Base-by-base conservation (phyloP, 2,797 vertebrate species). In the Euthynnus affinis region DNA sequence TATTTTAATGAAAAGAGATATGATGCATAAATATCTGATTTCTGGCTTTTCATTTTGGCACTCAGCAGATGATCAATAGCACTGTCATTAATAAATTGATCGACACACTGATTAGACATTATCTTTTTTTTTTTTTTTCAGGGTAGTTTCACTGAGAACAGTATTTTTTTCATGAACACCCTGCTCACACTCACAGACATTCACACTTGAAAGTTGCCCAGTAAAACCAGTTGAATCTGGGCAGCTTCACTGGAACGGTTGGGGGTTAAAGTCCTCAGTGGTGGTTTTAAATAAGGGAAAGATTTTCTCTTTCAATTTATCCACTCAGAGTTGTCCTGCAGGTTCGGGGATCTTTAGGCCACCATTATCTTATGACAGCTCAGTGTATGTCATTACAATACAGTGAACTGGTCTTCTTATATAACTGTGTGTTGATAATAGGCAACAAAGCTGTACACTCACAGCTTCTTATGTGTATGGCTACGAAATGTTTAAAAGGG, bases 1-100 rank as follows among this genome's bases (percentile, higher is more conserved):
- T 76, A 80, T 84, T 88, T 85, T 64, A 80, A 20, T 71, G 27
- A 75, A 63, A 69, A 53, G 52, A 59, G 68, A 70, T 44, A 44
- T 63, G 44, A 74, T 57, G 51, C 53, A n/a, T 65, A 60, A 72
- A 57, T 23, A 73, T 80, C 37, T 71, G 49, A 82, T 77, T 69
- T 64, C 29, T 78, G 66, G 40, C 63, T 86, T 71, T 49, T 74
- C n/a, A 83, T 78, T 81, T 57, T 73, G 60, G 66, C 86, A 76
- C 79, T 82, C 40, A 44, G 42, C 78, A 69, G 78, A 88, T 86
- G 79, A 92, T 93, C 80, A 83, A 84, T 85, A 74, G 84, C 89
- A 92, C 87, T 94, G 89, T 87, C 82, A 89, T 88, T 67, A 82
- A 84, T 86, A 72, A 74, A 83, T 86, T 79, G 68, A 86, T 72